Evolutionary conservation across 2,797 vertebrate genomes (phyloP).

Genomic region (Ataeniobius toweri): DNA sequence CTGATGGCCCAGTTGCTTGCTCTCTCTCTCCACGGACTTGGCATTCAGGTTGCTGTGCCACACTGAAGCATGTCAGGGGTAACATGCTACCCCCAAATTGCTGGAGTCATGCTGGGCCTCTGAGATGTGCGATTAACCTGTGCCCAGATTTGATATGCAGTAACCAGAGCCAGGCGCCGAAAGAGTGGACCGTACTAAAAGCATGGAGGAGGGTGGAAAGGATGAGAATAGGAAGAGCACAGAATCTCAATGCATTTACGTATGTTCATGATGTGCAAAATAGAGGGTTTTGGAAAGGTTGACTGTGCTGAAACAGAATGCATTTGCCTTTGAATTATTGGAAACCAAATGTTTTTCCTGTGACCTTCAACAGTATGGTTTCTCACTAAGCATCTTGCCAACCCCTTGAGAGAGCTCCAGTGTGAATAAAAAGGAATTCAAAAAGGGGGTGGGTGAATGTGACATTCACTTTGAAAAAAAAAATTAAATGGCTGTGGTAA

Average conservation of each 20-base stretch:
- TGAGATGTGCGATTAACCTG: conserved; percentile 59
- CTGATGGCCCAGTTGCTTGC: conserved; percentile 35
- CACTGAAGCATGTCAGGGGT: conserved; percentile 50
- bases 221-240: conserved; percentile 1
- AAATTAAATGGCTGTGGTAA: conserved; percentile 8
- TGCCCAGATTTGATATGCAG: conserved; percentile 51
- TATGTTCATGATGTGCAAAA: conserved; percentile 22
- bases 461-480: conserved; percentile 33
- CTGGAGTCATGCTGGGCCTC: conserved; percentile 56
- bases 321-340: conserved; percentile 27
- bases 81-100: conserved; percentile 57
- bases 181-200: conserved; percentile 27
- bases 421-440: conserved; percentile 33
- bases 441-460: conserved; percentile 28
- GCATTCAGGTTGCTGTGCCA: conserved; percentile 53
- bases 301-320: conserved; percentile 16
- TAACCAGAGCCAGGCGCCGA: conserved; percentile 43
- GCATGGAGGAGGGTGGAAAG: conserved; percentile 4
- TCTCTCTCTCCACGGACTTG: conserved; percentile 46
- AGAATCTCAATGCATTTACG: conserved; percentile 1
- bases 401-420: conserved; percentile 3
- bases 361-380: conserved; percentile 1
- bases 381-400: background rate
- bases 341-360: conserved; percentile 18
- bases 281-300: background rate